A percentile compares a stretch with the other conserved stretches of the same genome.
These are phyloP conservation scores for Suillia variegata DNA, from an alignment of 2,888 invertebrate genomes.

Conservation along the genomic window DNA sequence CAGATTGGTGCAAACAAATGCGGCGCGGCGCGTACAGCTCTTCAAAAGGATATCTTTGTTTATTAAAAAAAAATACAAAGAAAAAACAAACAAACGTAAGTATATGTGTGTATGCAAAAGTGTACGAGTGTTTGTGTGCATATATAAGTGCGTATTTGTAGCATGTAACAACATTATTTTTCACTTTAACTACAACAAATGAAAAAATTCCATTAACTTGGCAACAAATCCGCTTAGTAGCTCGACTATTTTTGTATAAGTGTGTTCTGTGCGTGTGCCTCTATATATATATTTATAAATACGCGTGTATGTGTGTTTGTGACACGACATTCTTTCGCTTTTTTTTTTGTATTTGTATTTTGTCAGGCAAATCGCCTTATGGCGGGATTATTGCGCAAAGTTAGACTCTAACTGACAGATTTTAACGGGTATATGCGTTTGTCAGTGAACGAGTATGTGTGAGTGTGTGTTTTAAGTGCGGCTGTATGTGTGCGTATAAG, in stretches of 20 bases:
- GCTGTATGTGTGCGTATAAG: background rate
- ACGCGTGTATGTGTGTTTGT: background rate
- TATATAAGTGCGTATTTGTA: background rate
- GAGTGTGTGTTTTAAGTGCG: background rate
- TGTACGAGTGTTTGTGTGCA: background rate
- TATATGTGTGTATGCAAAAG: background rate
- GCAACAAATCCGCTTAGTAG: background rate
- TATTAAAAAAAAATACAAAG: no score
- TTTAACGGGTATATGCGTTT: background rate
- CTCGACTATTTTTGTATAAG: background rate
- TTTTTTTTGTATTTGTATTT: background rate
- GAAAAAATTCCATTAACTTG: background rate
- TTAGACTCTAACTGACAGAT: background rate
- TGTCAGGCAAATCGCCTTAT: slow-evolving; percentile 9
- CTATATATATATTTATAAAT: no score
- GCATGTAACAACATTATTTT: background rate
- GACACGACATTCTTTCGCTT: background rate
- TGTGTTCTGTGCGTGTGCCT: no score
- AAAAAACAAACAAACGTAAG: background rate
- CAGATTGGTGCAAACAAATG: background rate
- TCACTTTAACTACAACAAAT: background rate
- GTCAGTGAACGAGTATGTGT: background rate
- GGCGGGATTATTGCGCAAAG: slow-evolving; percentile 10
- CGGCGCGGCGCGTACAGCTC: background rate
- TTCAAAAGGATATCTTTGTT: no score